phyloP scores from a whole-genome alignment of 2,113 vertebrate species.

The Indicator maculatus region DNA sequence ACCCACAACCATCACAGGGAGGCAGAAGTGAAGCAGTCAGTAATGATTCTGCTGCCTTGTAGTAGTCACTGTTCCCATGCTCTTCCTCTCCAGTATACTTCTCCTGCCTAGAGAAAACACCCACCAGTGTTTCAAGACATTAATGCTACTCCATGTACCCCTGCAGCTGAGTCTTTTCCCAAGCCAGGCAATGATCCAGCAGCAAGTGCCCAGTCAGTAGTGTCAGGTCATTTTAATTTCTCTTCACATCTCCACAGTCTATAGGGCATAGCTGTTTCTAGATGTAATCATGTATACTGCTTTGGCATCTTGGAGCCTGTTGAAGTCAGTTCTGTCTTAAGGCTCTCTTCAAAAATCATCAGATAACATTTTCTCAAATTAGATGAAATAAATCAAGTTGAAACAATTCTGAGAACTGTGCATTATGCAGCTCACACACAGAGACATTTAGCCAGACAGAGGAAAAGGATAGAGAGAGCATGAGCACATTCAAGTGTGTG shows the following conservation, averaged over 20 bases:
- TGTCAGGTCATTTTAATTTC: conserved; percentile 47
- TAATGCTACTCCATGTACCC: conserved; percentile 7
- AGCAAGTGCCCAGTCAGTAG: conserved; percentile 39
- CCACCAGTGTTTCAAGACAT: conserved; percentile 33
- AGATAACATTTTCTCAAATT: conserved; percentile 57
- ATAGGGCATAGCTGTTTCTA: conserved; percentile 37
- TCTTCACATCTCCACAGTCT: conserved; percentile 14
- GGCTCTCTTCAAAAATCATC: conserved; percentile 56
- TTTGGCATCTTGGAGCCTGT: not conserved
- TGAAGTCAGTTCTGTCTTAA: conserved; percentile 57
- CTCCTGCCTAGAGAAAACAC: conserved; percentile 45
- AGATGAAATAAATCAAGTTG: conserved; percentile 36
- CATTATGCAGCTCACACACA: not conserved
- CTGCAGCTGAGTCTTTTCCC: conserved; percentile 43
- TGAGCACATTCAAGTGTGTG: accelerated
- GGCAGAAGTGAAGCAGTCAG: not conserved
- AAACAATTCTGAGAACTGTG: not conserved
- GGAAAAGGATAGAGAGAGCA: not conserved
- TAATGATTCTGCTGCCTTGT: not conserved
- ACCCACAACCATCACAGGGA: not conserved
- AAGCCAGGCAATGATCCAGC: conserved; percentile 30
- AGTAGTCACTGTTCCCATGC: not conserved
- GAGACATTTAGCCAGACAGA: not conserved
- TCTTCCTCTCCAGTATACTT: conserved; percentile 5
- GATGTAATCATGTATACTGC: conserved; percentile 38